Base-by-base conservation (phyloP, 1,140 invertebrate species). In the Bombus pascuorum region DNA sequence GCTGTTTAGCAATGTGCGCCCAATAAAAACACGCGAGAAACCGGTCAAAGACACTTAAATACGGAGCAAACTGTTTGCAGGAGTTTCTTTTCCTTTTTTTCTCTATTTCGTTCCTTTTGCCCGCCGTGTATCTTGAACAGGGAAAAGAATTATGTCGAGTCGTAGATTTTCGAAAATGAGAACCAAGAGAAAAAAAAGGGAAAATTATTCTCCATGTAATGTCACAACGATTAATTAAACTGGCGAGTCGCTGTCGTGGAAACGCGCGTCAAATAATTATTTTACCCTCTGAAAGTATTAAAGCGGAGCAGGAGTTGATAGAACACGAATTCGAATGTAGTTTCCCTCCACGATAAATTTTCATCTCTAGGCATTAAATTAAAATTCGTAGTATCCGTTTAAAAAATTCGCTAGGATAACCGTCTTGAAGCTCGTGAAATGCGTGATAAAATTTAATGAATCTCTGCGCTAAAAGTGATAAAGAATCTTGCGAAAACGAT, bases 21-120 rank as follows among this genome's bases (percentile, higher is more conserved):
- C 76, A n/a, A 85, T 81, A 81, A 85, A 85, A 53, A 65, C 32
- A 12, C 59, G 42, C 68, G 39, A 81, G 12, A 39, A 39, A 53
- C 74, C 53, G 53, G 80, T 74, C 71, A 44, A 42, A 68, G 37
- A 34, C 44, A 25, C 1, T 53, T 53, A 39, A 34, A 59, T 18
- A 47, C 15, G 18, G 1, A 22, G n/a, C 12, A 42, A 84, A 65
- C 70, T 65, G 53, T 73, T 44, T 47, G 22, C 68, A 34, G 37
- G 3, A 44, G 37, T 72, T 72, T 42, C n/a, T 37, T 73, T 42
- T 15, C 10, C 28, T 15, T n/a, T 25, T 25, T 13, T 9, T 0
- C 13, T n/a, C 28, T 18, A 1, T 34, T 76, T 59, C 25, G 9
- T 44, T 32, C 13, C 2, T 34, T 37, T 57, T 25, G 1, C 25